phyloP scores from a whole-genome alignment of 2,888 invertebrate genomes.

The Rhaphigaster nebulosa region DNA sequence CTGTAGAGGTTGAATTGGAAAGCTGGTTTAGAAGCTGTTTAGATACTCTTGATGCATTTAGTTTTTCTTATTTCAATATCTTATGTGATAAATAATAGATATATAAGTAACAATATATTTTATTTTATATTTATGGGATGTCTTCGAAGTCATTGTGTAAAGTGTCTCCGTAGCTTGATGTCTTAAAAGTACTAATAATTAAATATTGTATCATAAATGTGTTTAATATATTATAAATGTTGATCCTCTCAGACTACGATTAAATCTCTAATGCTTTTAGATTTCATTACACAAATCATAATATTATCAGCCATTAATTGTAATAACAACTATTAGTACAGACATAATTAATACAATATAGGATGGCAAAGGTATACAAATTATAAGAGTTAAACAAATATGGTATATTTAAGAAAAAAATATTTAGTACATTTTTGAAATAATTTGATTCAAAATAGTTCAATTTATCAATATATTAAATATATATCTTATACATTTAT shows the following conservation, averaged over 20 bases:
- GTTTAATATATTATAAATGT: neutral
- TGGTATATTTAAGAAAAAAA: constrained; percentile 56
- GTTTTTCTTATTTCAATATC: no score
- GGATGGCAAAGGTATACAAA: neutral
- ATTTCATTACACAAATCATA: neutral
- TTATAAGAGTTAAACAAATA: constrained; percentile 55
- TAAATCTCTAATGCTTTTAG: neutral
- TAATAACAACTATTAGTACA: neutral
- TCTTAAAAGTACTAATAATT: no score
- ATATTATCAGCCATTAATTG: neutral
- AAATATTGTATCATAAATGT: neutral
- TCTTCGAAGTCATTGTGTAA: no score
- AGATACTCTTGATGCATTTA: no score
- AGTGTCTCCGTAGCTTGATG: no score
- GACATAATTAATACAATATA: neutral
- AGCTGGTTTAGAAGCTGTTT: no score
- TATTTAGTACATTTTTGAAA: constrained; percentile 54
- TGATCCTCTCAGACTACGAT: neutral
- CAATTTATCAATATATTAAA: constrained; percentile 18
- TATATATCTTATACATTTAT: neutral
- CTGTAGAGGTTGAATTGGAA: no score
- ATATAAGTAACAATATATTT: no score
- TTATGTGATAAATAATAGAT: no score
- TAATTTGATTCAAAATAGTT: constrained; percentile 54
- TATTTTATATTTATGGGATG: no score